Base-by-base conservation (phyloP, 2,113 vertebrate species). In the Indicator maculatus region DNA sequence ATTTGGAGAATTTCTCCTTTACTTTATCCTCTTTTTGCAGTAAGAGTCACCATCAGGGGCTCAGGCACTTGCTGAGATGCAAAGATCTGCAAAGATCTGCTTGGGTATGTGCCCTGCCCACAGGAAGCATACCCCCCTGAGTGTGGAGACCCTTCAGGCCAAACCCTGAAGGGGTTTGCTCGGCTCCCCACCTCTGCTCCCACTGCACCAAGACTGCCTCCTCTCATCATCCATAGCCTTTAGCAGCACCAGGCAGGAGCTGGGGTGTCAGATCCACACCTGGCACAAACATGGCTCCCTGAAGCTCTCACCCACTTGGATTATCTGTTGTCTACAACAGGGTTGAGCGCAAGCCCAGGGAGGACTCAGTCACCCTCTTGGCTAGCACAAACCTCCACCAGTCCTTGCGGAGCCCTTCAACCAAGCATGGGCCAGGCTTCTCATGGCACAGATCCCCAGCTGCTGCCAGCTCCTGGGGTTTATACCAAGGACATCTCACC, bases 71-170 rank as follows among this genome's bases (percentile, higher is more conserved):
- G 39, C 58, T 67, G 66, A 52, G 56, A n/a, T 58, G 50, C 44
- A 72, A 44, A 66, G 50, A 83, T 10, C 28, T 58, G 50, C 47
- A 76, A 44, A 63, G 50, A 83, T 12, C 26, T 47, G 28, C 59
- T 30, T 0, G 0, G 45, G 26, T 11, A 23, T 0, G 2, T 4
- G 6, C 18, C 30, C 60, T 74, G n/a, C 27, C 45, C 0, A 0
- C 1, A 0, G n/a, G 36, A n/a, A 80, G 7, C 52, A 50, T 50
- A 69, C 73, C 3, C 1, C 45, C 38, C 53, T 9, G 33, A 27
- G 16, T 2, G 0, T 3, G 44, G 69, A 33, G 36, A 23, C 8
- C 31, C 39, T 76, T 59, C 36, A 55, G 31, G 30, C 26, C 16
- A 4, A 74, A 85, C 12, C 0, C 14, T 31, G 23, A 36, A 36